Base-by-base conservation (phyloP, 2,888 invertebrate genomes). In the Lasioglossum morio region DNA sequence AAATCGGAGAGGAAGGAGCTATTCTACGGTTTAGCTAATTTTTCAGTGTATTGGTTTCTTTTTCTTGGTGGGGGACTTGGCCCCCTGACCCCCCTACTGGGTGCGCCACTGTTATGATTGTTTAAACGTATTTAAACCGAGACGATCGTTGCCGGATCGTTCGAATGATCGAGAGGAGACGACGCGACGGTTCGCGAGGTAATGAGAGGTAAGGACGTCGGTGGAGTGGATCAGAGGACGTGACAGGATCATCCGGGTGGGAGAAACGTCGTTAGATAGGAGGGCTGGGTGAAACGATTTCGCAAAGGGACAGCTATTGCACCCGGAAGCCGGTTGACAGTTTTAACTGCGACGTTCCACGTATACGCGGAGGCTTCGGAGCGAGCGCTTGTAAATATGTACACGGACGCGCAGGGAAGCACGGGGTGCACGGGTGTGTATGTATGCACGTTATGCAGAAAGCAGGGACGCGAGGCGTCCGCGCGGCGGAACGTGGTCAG, bases 401-500 rank as follows among this genome's bases (percentile, higher is more conserved):
- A 30, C 66, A 57, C 34, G 37, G 46, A 60, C 43, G 46, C 43
- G 46, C 27, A 4, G 43, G 43, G 43, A 43, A 43, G 43, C 43
- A 43, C 43, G 43, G 43, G 43, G 43, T 43, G 43, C n/a, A 10
- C 27, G 23, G 14, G 27, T 30, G 16, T 63, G 27, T 30, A 63
- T 63, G 60, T 63, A 27, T 30, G 60, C 60, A 27, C 5, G 81
- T 53, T 30, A 70, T 40, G 82, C 75, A 43, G 72, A 72, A 53
- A 70, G 23, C n/a, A 74, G 46, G 72, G 72, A 75, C 57, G 74
- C 76, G 74, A 82, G 82, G 79, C 79, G 80, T 66, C 79, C 73
- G 16, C 63, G 79, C 57, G 70, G 77, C 72, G 79, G 81, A 84
- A 81, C 84, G 88, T 88, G 88, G 84, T 88, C 89, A 87, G 91